These are phyloP conservation scores for Acarapis woodi DNA, from an alignment of 1,140 invertebrate species.

Conservation along the genomic window DNA sequence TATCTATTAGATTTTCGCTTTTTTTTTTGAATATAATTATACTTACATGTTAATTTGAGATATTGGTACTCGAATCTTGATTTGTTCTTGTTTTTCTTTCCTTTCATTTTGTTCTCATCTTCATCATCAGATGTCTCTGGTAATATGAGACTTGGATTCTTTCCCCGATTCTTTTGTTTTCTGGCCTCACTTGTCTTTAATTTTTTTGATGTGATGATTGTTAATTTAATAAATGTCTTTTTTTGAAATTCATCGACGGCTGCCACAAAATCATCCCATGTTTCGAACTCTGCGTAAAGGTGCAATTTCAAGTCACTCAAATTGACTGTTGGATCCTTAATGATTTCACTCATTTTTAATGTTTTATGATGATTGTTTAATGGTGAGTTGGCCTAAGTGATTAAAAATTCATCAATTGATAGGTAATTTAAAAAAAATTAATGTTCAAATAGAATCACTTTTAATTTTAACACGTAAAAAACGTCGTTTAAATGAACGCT, in stretches of 20 bases:
- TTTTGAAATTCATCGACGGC: slow-evolving; percentile 1
- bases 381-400: no score
- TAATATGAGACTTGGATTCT: not conserved
- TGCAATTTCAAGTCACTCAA: not conserved
- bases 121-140: not conserved
- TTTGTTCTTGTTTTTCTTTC: not conserved
- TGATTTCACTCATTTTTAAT: no score
- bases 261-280: slow-evolving; percentile 1
- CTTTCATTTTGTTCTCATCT: not conserved
- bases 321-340: not conserved
- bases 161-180: not conserved
- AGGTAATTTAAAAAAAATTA: no score
- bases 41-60: not conserved
- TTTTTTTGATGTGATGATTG: not conserved
- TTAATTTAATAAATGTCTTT: not conserved
- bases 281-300: not conserved
- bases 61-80: not conserved
- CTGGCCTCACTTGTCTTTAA: not conserved
- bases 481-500: no score
- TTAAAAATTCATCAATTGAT: no score
- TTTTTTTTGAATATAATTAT: no score
- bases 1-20: no score
- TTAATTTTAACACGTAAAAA: no score
- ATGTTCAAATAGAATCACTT: no score
- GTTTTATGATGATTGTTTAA: no score